A percentile compares a stretch with the other conserved stretches of the same genome.
These are phyloP conservation scores for Beroe forskalii DNA, from an alignment of 37 sponge, comb jelly and placozoan species.

Conservation along the genomic window DNA sequence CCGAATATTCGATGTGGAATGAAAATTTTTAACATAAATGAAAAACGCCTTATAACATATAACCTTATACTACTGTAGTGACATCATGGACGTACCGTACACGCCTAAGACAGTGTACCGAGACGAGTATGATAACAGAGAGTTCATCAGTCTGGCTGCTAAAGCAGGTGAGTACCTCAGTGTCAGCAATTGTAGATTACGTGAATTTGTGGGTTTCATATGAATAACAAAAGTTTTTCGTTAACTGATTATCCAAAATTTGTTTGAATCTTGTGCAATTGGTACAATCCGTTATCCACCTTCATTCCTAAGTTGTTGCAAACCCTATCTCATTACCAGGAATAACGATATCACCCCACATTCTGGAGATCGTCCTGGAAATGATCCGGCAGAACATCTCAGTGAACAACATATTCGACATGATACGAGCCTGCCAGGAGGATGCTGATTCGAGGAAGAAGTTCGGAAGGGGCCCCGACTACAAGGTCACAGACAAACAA, in stretches of 20 bases:
- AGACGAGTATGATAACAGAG: slow-evolving; percentile 55
- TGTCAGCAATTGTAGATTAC: no score
- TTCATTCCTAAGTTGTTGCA: no score
- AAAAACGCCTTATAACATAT: no score
- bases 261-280: no score
- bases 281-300: neutral
- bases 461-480: slow-evolving; percentile 25
- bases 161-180: slow-evolving; percentile 31
- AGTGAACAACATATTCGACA: slow-evolving; percentile 40
- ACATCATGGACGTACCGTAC: slow-evolving; percentile 51
- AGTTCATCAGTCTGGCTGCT: slow-evolving; percentile 13
- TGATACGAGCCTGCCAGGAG: slow-evolving; percentile 39
- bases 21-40: no score
- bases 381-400: slow-evolving; percentile 45
- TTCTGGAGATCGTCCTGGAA: slow-evolving; percentile 62
- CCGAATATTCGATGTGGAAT: no score
- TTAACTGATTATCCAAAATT: no score
- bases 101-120: slow-evolving; percentile 52
- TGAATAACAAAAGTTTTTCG: neutral
- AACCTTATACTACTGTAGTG: no score
- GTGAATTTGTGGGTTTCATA: neutral
- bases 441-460: slow-evolving; percentile 7
- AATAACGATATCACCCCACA: slow-evolving; percentile 3
- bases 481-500: neutral
- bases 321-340: no score